phyloP scores from a whole-genome alignment of 1,140 invertebrate species.

The Hermetia illucens region DNA sequence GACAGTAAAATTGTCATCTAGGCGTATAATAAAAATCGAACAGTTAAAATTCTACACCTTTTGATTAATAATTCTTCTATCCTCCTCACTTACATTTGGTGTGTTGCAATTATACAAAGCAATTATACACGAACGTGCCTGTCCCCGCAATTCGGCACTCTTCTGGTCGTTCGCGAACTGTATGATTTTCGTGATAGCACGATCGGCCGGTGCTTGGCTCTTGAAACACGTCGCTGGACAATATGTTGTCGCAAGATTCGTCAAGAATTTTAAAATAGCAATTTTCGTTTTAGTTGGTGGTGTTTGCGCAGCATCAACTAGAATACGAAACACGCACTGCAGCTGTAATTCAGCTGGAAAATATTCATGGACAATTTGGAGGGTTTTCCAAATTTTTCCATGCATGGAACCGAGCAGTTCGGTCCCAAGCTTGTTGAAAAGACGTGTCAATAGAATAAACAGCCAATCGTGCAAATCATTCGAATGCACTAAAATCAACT shows the following conservation, averaged over 20 bases:
- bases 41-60: conserved; percentile 4
- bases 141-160: conserved; percentile 61
- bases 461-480: conserved; percentile 82
- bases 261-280: conserved; percentile 58
- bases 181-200: conserved; percentile 53
- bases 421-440: conserved; percentile 75
- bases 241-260: conserved; percentile 46
- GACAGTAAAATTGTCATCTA: conserved; percentile 66
- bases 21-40: conserved; percentile 6
- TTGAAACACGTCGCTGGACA: conserved; percentile 35
- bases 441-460: conserved; percentile 63
- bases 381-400: conserved; percentile 71
- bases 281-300: conserved; percentile 75
- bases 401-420: conserved; percentile 84
- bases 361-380: conserved; percentile 70
- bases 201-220: conserved; percentile 33
- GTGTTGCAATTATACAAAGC: conserved; percentile 83
- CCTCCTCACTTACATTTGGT: conserved; percentile 55
- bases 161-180: conserved; percentile 52
- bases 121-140: conserved; percentile 64
- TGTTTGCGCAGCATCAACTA: conserved; percentile 80
- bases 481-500: conserved; percentile 73
- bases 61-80: background rate
- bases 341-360: conserved; percentile 45
- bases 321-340: conserved; percentile 53